Evolutionary conservation across 2,888 invertebrate genomes (phyloP), one percentile per base, ranked within the genome.

Genomic region (Drosophila histrio): DNA sequence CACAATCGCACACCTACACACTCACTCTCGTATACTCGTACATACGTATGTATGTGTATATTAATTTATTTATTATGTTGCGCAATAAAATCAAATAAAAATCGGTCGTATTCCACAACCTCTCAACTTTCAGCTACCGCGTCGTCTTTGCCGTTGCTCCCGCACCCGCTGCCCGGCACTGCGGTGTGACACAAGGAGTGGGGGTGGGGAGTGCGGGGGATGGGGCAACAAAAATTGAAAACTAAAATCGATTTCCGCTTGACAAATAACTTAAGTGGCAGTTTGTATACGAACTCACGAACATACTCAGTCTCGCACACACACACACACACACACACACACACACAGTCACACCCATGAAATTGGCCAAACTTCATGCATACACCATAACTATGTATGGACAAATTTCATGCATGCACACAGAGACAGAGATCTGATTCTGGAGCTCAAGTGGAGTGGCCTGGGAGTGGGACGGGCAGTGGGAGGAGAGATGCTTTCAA

Each of bases 181-280:
- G 7, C 11, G 13, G 8, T 41, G 39, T 19, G 30, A 22, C 13
- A 15, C 15, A 11, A 11, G 21, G 15, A 9, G 11, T 4, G 17
- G 26, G 43, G 1, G 13, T 1, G 15, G 26, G 15, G 17, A 43
- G n/a, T 1, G 1, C 2, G 24, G 1, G 24, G 26, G 1, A 3
- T 9, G n/a, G 6, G 26, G 11, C 36, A 30, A 38, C 49, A 66
- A 66, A 67, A 64, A 67, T 79, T 58, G 65, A 76, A 77, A 82
- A 83, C 82, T 86, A 78, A 86, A 86, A 86, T 82, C 81, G 81
- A 86, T 86, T 83, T 83, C 79, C 84, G 72, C 70, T 70, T 84
- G 83, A 86, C 80, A 83, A 86, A 86, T 83, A 86, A 83, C 80
- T 76, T 83, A 82, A 82, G 82, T 86, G 86, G 80, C 83, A 77